phyloP scores from a whole-genome alignment of 2,113 vertebrate genomes.

The Aplodontia rufa region DNA sequence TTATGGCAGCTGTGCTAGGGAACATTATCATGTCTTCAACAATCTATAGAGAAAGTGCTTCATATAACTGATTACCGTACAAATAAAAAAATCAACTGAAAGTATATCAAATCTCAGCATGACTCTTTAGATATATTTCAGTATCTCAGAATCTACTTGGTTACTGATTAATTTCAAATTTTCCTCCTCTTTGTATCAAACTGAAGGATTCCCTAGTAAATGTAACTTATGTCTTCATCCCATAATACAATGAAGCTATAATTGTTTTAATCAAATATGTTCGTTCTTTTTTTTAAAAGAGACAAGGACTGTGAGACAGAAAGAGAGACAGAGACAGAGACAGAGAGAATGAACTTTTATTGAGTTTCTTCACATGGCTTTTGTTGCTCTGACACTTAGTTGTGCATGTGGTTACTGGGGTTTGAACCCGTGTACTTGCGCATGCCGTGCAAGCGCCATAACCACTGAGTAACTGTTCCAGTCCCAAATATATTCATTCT shows the following conservation, averaged over 20 bases:
- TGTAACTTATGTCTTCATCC: slow-evolving; percentile 61
- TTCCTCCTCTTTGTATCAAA: slow-evolving; percentile 79
- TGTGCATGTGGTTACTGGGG: too few species aligned
- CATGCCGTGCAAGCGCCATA: too few species aligned
- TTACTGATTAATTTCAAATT: slow-evolving; percentile 80
- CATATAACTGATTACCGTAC: slow-evolving; percentile 19
- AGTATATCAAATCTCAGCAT: slow-evolving; percentile 58
- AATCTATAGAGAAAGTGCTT: neutral
- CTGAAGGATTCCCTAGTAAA: slow-evolving; percentile 74
- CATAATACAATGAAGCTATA: slow-evolving; percentile 32
- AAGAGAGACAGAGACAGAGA: too few species aligned
- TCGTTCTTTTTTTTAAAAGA: too few species aligned
- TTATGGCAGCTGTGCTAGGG: neutral
- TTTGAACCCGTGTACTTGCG: too few species aligned
- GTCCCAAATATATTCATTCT: neutral
- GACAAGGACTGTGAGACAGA: too few species aligned
- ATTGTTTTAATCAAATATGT: neutral
- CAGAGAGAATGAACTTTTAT: too few species aligned
- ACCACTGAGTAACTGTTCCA: too few species aligned
- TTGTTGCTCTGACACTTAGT: too few species aligned
- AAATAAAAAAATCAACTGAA: neutral
- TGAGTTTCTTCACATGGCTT: too few species aligned
- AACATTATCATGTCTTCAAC: slow-evolving; percentile 1
- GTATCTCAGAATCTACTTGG: slow-evolving; percentile 76
- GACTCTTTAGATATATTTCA: slow-evolving; percentile 57